Evolutionary conservation across 92 coral and sea anemone species (phyloP).

Genomic region (Actinostola sp.): DNA sequence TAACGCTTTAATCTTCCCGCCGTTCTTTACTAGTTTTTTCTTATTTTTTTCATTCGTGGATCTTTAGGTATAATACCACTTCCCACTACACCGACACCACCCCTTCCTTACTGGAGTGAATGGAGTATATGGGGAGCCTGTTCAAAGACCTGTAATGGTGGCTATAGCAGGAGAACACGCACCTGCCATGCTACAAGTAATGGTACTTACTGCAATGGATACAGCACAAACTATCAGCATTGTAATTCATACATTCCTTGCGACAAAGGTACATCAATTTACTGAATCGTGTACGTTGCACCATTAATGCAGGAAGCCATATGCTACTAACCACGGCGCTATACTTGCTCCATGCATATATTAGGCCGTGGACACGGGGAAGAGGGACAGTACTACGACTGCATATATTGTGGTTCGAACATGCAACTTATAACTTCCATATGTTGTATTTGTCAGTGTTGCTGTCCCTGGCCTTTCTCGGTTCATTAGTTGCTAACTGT

Average conservation of each 20-base stretch:
- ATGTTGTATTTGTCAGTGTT: no score
- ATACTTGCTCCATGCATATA: neutral
- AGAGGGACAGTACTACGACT: no score
- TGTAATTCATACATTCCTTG: neutral
- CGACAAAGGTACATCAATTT: neutral
- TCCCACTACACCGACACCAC: neutral
- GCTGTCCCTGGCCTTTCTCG: no score
- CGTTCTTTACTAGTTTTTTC: neutral
- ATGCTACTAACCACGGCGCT: neutral
- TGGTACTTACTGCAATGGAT: neutral
- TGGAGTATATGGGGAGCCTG: conserved; percentile 13
- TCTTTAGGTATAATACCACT: neutral
- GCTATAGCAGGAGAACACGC: conserved; percentile 7
- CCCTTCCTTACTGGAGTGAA: conserved; percentile 1
- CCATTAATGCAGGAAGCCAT: neutral
- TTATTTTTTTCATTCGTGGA: neutral
- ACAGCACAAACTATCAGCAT: neutral
- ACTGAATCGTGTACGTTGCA: neutral
- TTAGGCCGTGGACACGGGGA: no score
- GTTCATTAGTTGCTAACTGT: no score
- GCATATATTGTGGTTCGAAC: no score
- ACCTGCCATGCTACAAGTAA: neutral
- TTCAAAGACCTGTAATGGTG: conserved; percentile 15
- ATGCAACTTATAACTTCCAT: no score
- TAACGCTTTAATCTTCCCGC: neutral